Conservation (phyloP, 2,888 invertebrate genomes). For the Epinotia ramella region DNA sequence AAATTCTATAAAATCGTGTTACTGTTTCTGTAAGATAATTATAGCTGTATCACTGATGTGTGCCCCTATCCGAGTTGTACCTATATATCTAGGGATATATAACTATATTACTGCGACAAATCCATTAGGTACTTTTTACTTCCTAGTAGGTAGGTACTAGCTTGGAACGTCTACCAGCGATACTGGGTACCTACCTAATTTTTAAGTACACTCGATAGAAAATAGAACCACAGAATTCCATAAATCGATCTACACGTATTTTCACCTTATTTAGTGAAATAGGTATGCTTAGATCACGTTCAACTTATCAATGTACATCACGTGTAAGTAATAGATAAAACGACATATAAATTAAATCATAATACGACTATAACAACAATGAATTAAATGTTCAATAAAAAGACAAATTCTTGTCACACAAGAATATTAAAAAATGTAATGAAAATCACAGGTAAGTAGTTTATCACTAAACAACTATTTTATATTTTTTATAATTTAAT, state of each 20-base stretch:
- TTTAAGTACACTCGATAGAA: not conserved
- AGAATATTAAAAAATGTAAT: conserved; percentile 69
- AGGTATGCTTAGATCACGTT: conserved; percentile 19
- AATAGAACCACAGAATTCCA: not conserved
- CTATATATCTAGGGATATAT: too few species aligned
- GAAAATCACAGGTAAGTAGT: conserved; percentile 81
- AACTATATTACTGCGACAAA: too few species aligned
- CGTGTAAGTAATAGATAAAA: conserved; percentile 11
- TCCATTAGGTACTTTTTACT: too few species aligned
- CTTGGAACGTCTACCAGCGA: too few species aligned
- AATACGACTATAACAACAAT: conserved; percentile 46
- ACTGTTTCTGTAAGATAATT: too few species aligned
- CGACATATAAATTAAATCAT: conserved; percentile 21
- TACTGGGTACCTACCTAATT: too few species aligned
- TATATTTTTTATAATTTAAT: conserved; percentile 52
- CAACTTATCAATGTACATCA: conserved; percentile 12
- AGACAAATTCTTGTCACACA: conserved; percentile 76
- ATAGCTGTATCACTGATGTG: too few species aligned
- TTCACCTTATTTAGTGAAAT: not conserved
- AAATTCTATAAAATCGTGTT: not conserved
- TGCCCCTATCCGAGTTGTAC: too few species aligned
- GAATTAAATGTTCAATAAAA: conserved; percentile 59
- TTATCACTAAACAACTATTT: conserved; percentile 70
- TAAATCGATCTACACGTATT: not conserved
- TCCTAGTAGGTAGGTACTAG: too few species aligned